Percentiles rank a stretch among this genome's conserved stretches.
Evolutionary conservation across 2,888 invertebrate species (phyloP).

Genomic region (Andrena haemorrhoa): DNA sequence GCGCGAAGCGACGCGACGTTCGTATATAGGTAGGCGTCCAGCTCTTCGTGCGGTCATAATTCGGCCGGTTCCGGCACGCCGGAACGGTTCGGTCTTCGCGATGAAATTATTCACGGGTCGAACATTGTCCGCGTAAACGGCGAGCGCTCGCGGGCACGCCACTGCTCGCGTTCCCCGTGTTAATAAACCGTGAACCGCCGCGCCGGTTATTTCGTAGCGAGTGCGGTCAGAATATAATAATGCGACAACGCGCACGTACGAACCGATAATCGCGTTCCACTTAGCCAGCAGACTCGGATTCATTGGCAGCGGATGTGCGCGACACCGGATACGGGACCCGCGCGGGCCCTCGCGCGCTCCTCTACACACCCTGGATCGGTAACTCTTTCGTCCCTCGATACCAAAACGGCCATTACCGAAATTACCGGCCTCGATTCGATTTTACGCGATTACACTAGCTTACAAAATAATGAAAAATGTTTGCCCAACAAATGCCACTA

Average conservation of each 20-base stretch:
- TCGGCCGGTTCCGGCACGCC: neutral
- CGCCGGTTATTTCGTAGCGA: conserved; percentile 41
- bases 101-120: conserved; percentile 36
- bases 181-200: conserved; percentile 50
- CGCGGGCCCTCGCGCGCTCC: neutral
- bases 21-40: too few relatives aligned
- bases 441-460: conserved; percentile 71
- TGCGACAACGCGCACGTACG: conserved; percentile 18
- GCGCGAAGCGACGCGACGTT: neutral
- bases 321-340: conserved; percentile 3
- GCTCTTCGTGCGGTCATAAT: neutral
- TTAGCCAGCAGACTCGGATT: conserved; percentile 29
- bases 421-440: conserved; percentile 77
- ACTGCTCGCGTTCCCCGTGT: conserved; percentile 24
- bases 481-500: too few relatives aligned
- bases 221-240: conserved; percentile 48
- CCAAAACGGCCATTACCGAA: conserved; percentile 73
- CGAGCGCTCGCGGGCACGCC: neutral
- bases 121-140: conserved; percentile 46
- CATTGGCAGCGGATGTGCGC: conserved; percentile 31
- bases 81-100: conserved; percentile 36
- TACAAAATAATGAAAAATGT: too few relatives aligned
- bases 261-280: conserved; percentile 48
- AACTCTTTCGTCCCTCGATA: conserved; percentile 6
- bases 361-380: neutral